Evolutionary conservation across 1,140 invertebrate species (phyloP).

Genomic region (Cotesia vestalis): DNA sequence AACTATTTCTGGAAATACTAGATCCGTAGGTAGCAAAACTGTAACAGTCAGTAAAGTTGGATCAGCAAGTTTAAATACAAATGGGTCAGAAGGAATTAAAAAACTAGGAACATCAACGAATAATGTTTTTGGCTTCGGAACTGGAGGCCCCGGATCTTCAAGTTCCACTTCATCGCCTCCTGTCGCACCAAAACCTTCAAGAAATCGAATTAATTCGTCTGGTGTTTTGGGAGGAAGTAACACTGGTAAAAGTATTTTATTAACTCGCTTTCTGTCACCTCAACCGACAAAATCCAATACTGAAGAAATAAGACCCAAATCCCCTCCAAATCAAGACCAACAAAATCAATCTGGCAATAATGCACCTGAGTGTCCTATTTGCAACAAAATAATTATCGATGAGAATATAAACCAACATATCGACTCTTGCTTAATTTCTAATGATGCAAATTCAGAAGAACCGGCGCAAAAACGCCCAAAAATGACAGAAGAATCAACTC

Average conservation of each 20-base stretch:
- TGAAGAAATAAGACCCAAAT: slow-evolving; percentile 33
- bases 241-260: slow-evolving; percentile 47
- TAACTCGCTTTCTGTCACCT: slow-evolving; percentile 46
- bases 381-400: slow-evolving; percentile 55
- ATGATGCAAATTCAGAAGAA: background rate
- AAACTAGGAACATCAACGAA: slow-evolving; percentile 54
- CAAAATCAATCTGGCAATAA: background rate
- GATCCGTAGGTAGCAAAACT: slow-evolving; percentile 23
- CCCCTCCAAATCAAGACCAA: slow-evolving; percentile 22
- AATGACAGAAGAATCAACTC: slow-evolving; percentile 22
- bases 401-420: slow-evolving; percentile 65
- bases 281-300: slow-evolving; percentile 33
- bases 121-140: slow-evolving; percentile 53
- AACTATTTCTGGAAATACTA: slow-evolving; percentile 5
- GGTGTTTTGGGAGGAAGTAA: slow-evolving; percentile 52
- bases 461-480: slow-evolving; percentile 7
- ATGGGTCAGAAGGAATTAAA: slow-evolving; percentile 39
- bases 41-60: slow-evolving; percentile 28
- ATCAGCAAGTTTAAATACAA: slow-evolving; percentile 2
- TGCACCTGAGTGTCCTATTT: slow-evolving; percentile 63
- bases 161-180: background rate
- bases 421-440: slow-evolving; percentile 63
- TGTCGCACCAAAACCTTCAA: slow-evolving; percentile 10
- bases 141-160: slow-evolving; percentile 41
- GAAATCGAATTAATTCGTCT: slow-evolving; percentile 44